These are phyloP conservation scores for Noctuana brunneofusca DNA, from an alignment of 2,888 invertebrate species.

Conservation along the genomic window DNA sequence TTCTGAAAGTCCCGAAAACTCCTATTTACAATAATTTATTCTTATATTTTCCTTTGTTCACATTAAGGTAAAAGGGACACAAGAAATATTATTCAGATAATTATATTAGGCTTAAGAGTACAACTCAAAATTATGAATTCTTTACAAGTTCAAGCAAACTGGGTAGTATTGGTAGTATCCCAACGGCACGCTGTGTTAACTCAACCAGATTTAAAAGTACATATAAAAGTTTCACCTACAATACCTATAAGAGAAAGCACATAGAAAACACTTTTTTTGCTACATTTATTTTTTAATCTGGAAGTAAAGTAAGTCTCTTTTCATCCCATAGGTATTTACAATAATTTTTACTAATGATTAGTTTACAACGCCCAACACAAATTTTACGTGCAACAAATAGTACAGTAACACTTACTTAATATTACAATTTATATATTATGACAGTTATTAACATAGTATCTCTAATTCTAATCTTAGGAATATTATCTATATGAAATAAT, in stretches of 20 bases:
- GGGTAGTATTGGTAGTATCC: no score
- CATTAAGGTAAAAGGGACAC: no score
- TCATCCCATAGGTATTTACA: slow-evolving; percentile 25
- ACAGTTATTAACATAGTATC: slow-evolving; percentile 38
- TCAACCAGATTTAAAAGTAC: slow-evolving; percentile 6
- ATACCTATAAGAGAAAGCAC: slow-evolving; percentile 16
- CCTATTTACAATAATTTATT: no score
- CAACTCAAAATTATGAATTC: no score
- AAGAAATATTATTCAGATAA: no score
- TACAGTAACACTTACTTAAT: slow-evolving; percentile 30
- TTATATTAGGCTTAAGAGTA: no score
- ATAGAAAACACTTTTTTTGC: slow-evolving; percentile 19
- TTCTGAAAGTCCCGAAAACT: no score
- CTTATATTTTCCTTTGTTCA: no score
- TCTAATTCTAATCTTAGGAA: slow-evolving; percentile 36
- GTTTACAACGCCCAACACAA: slow-evolving; percentile 31
- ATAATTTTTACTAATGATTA: slow-evolving; percentile 22
- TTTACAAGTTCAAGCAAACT: no score
- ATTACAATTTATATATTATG: slow-evolving; percentile 39
- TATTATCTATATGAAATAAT: slow-evolving; percentile 31
- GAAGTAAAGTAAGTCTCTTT: slow-evolving; percentile 26
- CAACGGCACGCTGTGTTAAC: not conserved
- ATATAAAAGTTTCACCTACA: slow-evolving; percentile 11
- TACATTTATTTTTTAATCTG: slow-evolving; percentile 20
- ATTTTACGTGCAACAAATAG: slow-evolving; percentile 29